Evolutionary conservation across 2,888 invertebrate genomes (phyloP).

Genomic region (Plebejus anna): DNA sequence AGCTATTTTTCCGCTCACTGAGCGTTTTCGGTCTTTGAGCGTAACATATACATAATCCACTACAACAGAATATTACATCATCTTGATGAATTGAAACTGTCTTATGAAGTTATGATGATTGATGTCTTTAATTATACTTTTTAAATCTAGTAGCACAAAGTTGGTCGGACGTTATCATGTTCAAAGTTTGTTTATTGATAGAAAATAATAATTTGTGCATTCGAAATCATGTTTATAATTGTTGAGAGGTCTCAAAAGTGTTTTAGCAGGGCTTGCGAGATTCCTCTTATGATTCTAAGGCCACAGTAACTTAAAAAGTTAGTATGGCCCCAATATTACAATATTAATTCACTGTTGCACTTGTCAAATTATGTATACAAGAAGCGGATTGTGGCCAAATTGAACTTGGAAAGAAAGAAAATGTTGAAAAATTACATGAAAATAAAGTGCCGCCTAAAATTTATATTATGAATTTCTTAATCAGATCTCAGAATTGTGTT

Average conservation of each 20-base stretch:
- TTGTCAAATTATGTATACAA: not conserved
- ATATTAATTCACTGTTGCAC: not conserved
- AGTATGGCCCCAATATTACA: not conserved
- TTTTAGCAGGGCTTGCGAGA: slow-evolving; percentile 25
- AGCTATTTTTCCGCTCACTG: too few relatives aligned
- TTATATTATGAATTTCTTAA: not conserved
- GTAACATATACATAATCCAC: too few relatives aligned
- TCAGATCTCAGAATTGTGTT: slow-evolving; percentile 39
- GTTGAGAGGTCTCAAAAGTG: slow-evolving; percentile 8
- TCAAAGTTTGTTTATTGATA: not conserved
- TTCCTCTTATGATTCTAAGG: slow-evolving; percentile 1
- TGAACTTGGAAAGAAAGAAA: not conserved
- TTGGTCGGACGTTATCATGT: not conserved
- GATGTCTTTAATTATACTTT: too few relatives aligned
- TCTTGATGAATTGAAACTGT: not conserved
- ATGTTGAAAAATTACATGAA: not conserved
- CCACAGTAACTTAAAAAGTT: not conserved
- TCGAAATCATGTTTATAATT: not conserved
- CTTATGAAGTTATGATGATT: too few relatives aligned
- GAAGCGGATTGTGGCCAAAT: not conserved
- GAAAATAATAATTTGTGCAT: not conserved
- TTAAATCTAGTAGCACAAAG: too few relatives aligned
- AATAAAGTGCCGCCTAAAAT: slow-evolving; percentile 15
- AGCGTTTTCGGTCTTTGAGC: too few relatives aligned
- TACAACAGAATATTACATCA: not conserved